These are phyloP conservation scores for Musca vetustissima DNA, from an alignment of 1,140 invertebrate genomes.

Conservation along the genomic window DNA sequence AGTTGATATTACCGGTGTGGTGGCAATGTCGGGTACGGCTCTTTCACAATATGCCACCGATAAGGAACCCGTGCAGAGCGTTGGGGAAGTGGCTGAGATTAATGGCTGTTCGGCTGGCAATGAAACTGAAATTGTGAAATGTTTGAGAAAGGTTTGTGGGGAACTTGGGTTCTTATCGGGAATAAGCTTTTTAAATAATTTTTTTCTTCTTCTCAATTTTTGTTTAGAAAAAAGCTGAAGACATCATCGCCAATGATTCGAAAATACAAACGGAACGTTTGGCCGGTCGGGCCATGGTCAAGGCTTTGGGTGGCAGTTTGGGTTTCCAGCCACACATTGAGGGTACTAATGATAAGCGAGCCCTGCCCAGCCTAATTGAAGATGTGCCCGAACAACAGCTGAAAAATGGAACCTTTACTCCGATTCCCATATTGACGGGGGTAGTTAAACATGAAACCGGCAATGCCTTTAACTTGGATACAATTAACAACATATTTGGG, in stretches of 20 bases:
- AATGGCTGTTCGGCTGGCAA: conserved; percentile 60
- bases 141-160: conserved; percentile 58
- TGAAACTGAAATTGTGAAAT: conserved; percentile 60
- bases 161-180: not conserved
- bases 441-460: conserved; percentile 72
- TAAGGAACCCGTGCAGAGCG: conserved; percentile 58
- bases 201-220: not conserved
- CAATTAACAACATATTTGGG: conserved; percentile 40
- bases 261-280: conserved; percentile 56
- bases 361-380: conserved; percentile 62
- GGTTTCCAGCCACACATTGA: conserved; percentile 65
- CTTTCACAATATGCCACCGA: conserved; percentile 67
- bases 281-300: conserved; percentile 56
- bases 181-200: not conserved
- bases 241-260: conserved; percentile 57
- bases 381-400: conserved; percentile 62
- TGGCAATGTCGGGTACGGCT: conserved; percentile 70
- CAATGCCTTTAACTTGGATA: conserved; percentile 43
- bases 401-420: conserved; percentile 58
- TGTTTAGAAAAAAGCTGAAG: conserved; percentile 48
- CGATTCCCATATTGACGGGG: conserved; percentile 69
- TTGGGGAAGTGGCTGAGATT: conserved; percentile 58
- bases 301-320: conserved; percentile 54
- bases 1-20: conserved; percentile 60
- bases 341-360: conserved; percentile 63